Conservation (phyloP, 1,140 invertebrate genomes). For the Euura saliciscinereae region DNA sequence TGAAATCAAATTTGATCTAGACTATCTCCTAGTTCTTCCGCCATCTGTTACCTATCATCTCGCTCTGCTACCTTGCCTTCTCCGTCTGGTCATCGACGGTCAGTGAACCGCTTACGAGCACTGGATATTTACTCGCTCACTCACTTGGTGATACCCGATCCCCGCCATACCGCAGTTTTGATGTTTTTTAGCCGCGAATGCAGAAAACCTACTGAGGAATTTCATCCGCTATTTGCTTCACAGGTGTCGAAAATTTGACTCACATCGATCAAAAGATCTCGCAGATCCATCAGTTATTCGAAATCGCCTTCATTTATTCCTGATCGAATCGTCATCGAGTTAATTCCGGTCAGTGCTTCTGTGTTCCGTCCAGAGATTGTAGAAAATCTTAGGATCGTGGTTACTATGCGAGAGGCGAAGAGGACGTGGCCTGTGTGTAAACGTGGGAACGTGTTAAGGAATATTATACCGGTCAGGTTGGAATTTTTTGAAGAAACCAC, state of each 20-base stretch:
- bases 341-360: too few relatives aligned
- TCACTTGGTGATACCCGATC: constrained; percentile 5
- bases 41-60: not conserved
- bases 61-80: constrained; percentile 1
- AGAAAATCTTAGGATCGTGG: too few relatives aligned
- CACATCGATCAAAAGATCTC: too few relatives aligned
- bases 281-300: too few relatives aligned
- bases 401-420: not conserved
- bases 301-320: too few relatives aligned
- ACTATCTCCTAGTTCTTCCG: not conserved
- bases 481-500: not conserved
- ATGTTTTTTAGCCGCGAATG: not conserved
- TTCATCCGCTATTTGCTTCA: too few relatives aligned
- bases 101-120: constrained; percentile 32
- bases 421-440: not conserved
- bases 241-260: too few relatives aligned
- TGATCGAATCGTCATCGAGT: too few relatives aligned
- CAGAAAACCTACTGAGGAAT: too few relatives aligned
- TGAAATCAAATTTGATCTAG: not conserved
- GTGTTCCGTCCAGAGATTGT: too few relatives aligned
- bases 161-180: constrained; percentile 2
- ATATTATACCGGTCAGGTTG: constrained; percentile 5
- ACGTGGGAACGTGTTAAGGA: constrained; percentile 5
- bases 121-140: constrained; percentile 1
- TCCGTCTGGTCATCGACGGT: constrained; percentile 42